Evolutionary conservation across 2,797 vertebrate species (phyloP).

Genomic region (Oreortyx pictus): DNA sequence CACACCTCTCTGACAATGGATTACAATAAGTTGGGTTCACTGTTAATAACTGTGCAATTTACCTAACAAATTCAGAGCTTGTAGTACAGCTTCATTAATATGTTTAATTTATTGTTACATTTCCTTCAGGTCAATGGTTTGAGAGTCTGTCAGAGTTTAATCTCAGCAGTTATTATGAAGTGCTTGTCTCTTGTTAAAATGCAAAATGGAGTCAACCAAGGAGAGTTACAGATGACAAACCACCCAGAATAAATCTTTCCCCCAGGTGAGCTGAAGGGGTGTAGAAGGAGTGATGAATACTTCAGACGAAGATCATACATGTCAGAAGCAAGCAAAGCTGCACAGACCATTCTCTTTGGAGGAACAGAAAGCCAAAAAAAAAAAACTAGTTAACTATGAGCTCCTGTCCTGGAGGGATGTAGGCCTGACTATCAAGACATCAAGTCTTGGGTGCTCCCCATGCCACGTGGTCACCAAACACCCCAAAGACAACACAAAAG

Average conservation of each 20-base stretch:
- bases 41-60: conserved; percentile 76
- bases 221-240: conserved; percentile 62
- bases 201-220: conserved; percentile 50
- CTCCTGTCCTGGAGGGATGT: background rate
- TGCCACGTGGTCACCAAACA: background rate
- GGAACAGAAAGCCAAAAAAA: background rate
- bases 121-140: conserved; percentile 78
- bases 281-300: background rate
- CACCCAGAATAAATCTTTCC: conserved; percentile 32
- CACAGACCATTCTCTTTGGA: background rate
- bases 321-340: background rate
- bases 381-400: background rate
- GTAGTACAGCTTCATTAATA: conserved; percentile 75
- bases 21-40: background rate
- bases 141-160: conserved; percentile 64
- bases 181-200: conserved; percentile 72
- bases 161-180: conserved; percentile 72
- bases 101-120: conserved; percentile 74
- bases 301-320: background rate
- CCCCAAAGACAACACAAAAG: background rate
- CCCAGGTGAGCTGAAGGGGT: background rate
- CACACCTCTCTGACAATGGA: background rate
- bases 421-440: background rate
- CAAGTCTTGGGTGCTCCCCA: background rate
- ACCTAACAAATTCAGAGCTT: conserved; percentile 71